Percentiles rank a stretch among this genome's conserved stretches.
phyloP scores from a whole-genome alignment of 2,797 vertebrate species.

The Sebastes reedi region DNA sequence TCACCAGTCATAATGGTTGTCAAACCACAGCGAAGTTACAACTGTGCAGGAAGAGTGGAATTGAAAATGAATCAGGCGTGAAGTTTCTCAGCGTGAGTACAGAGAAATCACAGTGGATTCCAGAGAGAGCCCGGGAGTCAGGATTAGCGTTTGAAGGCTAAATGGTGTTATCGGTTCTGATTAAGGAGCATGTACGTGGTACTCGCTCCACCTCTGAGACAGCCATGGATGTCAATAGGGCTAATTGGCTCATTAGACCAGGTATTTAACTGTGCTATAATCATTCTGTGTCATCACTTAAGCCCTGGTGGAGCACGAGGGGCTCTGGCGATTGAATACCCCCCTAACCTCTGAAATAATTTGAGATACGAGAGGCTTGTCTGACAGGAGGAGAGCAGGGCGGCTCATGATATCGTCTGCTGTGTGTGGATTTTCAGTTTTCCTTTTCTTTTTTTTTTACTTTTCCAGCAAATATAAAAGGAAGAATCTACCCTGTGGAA shows the following conservation, averaged over 20 bases:
- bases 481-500: not conserved
- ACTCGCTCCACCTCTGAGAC: conserved; percentile 80
- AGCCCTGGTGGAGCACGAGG: conserved; percentile 69
- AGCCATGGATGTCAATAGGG: conserved; percentile 79
- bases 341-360: conserved; percentile 68
- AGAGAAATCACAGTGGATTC: conserved; percentile 71
- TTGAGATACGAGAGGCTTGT: conserved; percentile 47
- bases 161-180: conserved; percentile 80
- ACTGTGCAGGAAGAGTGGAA: conserved; percentile 61
- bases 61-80: conserved; percentile 64
- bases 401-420: conserved; percentile 8
- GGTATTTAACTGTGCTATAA: conserved; percentile 81
- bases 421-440: not conserved
- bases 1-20: conserved; percentile 58
- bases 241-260: conserved; percentile 84
- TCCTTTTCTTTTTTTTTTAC: not conserved
- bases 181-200: conserved; percentile 78
- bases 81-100: conserved; percentile 69
- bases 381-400: conserved; percentile 35
- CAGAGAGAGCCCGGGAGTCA: conserved; percentile 67
- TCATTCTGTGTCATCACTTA: conserved; percentile 82
- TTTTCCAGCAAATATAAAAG: not conserved
- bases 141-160: conserved; percentile 78
- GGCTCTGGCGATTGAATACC: conserved; percentile 67
- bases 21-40: conserved; percentile 54